phyloP scores from a whole-genome alignment of 2,888 invertebrate genomes.

The Formica aserva region DNA sequence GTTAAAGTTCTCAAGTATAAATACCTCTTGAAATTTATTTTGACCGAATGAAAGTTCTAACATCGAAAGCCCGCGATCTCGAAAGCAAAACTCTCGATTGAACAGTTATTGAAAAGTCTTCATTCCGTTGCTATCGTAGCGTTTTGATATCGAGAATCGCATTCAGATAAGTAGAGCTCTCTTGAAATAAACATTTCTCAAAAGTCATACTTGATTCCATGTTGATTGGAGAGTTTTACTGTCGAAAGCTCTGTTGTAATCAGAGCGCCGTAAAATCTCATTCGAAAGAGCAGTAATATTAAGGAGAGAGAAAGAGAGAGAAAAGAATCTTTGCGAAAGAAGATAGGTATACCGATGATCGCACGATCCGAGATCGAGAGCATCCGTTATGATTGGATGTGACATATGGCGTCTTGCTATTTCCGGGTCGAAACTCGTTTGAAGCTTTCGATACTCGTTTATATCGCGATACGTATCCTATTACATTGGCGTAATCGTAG shows the following conservation, averaged over 20 bases:
- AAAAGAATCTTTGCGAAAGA: conserved; percentile 9
- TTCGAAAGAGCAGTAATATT: background rate
- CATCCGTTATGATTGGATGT: conserved; percentile 29
- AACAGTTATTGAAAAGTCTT: conserved; percentile 35
- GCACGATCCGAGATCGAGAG: conserved; percentile 62
- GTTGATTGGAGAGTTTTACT: conserved; percentile 37
- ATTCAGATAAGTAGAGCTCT: conserved; percentile 24
- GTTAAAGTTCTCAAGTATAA: conserved; percentile 21
- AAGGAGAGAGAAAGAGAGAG: background rate
- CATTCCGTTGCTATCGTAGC: background rate
- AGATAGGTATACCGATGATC: conserved; percentile 53
- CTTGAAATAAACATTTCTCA: conserved; percentile 30
- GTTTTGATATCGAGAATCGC: conserved; percentile 21
- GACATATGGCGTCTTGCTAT: conserved; percentile 2
- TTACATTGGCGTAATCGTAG: conserved; percentile 57
- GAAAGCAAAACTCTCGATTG: conserved; percentile 18
- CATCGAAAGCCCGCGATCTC: conserved; percentile 19
- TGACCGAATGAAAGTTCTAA: conserved; percentile 25
- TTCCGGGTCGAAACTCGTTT: conserved; percentile 30
- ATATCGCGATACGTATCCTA: conserved; percentile 64
- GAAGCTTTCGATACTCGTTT: conserved; percentile 46
- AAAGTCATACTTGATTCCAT: conserved; percentile 37
- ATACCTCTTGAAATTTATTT: conserved; percentile 40
- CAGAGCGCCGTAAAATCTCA: conserved; percentile 8
- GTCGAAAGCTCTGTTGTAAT: conserved; percentile 4